A percentile compares a stretch with the other conserved stretches of the same genome.
Evolutionary conservation across 2,113 vertebrate genomes (phyloP).

Genomic region (Fukomys damarensis): DNA sequence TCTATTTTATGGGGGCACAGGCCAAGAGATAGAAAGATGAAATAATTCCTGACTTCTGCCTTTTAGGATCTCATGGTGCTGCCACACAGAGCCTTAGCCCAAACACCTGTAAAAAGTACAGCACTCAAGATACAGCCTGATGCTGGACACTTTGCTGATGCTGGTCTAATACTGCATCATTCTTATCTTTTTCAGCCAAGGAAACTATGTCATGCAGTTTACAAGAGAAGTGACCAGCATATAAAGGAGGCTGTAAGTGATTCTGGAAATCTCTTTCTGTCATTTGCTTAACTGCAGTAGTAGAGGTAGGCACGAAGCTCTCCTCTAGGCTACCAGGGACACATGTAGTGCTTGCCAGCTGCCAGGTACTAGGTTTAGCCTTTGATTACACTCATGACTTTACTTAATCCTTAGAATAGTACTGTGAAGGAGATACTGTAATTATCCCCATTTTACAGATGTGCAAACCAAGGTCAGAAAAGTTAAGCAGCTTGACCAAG

Average conservation of each 20-base stretch:
- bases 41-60: neutral
- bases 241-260: neutral
- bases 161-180: neutral
- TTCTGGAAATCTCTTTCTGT: neutral
- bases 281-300: neutral
- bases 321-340: neutral
- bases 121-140: neutral
- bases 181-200: neutral
- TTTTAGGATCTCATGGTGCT: neutral
- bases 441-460: neutral
- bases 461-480: conserved; percentile 21
- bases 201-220: neutral
- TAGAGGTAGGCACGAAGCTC: too few species aligned
- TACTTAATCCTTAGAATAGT: neutral
- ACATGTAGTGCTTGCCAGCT: fast-evolving
- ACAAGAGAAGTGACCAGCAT: neutral
- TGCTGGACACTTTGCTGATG: too few species aligned
- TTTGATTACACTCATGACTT: neutral
- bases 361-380: neutral
- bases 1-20: neutral
- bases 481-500: neutral
- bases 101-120: neutral
- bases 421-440: too few species aligned
- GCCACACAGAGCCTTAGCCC: neutral
- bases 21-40: neutral